A percentile compares a stretch with the other conserved stretches of the same genome.
These are phyloP conservation scores for Pheosia gnoma DNA, from an alignment of 2,888 invertebrate genomes.

Conservation along the genomic window DNA sequence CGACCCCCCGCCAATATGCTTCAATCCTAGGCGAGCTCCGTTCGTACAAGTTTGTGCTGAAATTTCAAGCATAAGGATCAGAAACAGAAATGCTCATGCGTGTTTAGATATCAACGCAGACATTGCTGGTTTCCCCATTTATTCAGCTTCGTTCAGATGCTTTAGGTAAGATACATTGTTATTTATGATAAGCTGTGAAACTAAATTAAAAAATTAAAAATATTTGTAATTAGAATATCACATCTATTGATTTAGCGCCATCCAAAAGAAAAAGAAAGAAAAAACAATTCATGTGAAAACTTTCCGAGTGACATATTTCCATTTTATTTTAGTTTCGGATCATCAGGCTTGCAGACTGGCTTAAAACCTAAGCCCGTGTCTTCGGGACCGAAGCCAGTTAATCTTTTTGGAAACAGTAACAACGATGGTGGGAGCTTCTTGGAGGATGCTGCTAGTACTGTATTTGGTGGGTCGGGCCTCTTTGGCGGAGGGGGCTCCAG, in stretches of 20 bases:
- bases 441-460: constrained; percentile 55
- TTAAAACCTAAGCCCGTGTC: constrained; percentile 74
- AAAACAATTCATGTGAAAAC: too few species aligned
- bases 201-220: neutral
- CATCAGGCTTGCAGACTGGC: constrained; percentile 74
- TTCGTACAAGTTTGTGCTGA: constrained; percentile 89
- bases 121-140: constrained; percentile 83
- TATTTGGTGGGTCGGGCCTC: constrained; percentile 47
- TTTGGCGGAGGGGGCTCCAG: constrained; percentile 43
- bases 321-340: constrained; percentile 60
- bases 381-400: constrained; percentile 70
- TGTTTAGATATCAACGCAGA: constrained; percentile 90
- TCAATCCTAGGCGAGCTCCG: constrained; percentile 88
- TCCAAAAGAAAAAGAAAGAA: too few species aligned
- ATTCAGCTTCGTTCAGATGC: constrained; percentile 82
- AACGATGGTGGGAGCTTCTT: constrained; percentile 56
- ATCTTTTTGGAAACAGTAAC: constrained; percentile 66
- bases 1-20: constrained; percentile 89
- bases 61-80: constrained; percentile 91
- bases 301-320: too few species aligned
- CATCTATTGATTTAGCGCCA: too few species aligned
- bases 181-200: neutral
- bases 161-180: constrained; percentile 63
- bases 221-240: neutral
- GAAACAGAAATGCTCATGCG: constrained; percentile 90